A percentile compares a stretch with the other conserved stretches of the same genome.
Conservation (phyloP, 2,113 vertebrate species). For the Falco punctatus region DNA sequence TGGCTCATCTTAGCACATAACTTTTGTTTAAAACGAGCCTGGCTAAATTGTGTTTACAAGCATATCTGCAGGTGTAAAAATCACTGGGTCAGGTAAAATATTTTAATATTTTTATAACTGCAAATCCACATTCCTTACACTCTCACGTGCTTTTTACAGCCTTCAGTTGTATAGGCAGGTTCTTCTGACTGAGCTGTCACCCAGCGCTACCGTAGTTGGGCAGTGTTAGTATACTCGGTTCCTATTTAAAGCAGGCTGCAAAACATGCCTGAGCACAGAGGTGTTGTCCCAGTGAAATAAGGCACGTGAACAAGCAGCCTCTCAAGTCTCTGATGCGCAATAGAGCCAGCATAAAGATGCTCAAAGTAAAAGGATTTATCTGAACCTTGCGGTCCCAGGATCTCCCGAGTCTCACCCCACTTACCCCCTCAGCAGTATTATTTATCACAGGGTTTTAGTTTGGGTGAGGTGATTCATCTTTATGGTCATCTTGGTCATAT, state of each 20-base stretch:
- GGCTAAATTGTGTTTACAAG: neutral
- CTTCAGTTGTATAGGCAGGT: neutral
- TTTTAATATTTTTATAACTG: neutral
- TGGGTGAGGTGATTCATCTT: neutral
- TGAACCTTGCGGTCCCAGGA: neutral
- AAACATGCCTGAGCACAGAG: neutral
- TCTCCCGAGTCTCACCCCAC: neutral
- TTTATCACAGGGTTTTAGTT: neutral
- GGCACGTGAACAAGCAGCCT: rapidly evolving
- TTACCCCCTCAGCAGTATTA: neutral
- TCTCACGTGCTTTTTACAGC: neutral
- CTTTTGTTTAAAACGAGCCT: neutral
- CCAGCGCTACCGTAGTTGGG: neutral
- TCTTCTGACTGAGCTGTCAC: neutral
- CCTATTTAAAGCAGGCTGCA: neutral
- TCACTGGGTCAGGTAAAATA: neutral
- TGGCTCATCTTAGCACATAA: neutral
- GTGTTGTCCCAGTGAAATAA: neutral
- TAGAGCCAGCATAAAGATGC: neutral
- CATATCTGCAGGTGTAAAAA: neutral
- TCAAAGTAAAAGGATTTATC: neutral
- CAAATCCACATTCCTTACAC: neutral
- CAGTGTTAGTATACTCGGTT: neutral
- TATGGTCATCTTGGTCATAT: neutral
- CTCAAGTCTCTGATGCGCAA: neutral